These are phyloP conservation scores for Kryphioiulus occultus DNA, from an alignment of 2,888 invertebrate species.

Conservation along the genomic window DNA sequence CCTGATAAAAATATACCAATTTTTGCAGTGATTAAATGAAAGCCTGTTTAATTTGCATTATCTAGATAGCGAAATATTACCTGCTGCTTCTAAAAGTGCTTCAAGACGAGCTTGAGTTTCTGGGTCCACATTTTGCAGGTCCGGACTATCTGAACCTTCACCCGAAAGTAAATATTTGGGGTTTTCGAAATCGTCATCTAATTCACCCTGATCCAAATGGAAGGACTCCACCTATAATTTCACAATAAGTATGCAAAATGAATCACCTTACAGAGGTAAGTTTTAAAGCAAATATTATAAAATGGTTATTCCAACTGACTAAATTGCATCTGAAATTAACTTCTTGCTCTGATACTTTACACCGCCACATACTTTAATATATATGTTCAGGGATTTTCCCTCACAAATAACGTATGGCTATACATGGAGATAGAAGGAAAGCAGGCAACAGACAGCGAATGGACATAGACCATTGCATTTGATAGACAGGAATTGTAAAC, in stretches of 20 bases:
- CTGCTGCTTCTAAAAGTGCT: slow-evolving; percentile 92
- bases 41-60: not conserved
- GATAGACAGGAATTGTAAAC: too few species aligned
- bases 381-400: too few species aligned
- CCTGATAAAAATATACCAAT: slow-evolving; percentile 65
- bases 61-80: slow-evolving; percentile 60
- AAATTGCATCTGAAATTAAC: not conserved
- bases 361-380: too few species aligned
- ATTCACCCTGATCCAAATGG: slow-evolving; percentile 72
- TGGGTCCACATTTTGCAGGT: slow-evolving; percentile 66
- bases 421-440: too few species aligned
- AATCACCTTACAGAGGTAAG: not conserved
- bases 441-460: too few species aligned
- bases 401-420: too few species aligned
- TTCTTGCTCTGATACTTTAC: too few species aligned
- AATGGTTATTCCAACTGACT: not conserved
- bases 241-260: slow-evolving; percentile 41
- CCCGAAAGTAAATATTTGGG: slow-evolving; percentile 72
- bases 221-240: slow-evolving; percentile 74
- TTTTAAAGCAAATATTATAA: not conserved
- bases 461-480: too few species aligned
- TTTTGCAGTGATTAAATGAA: slow-evolving; percentile 29
- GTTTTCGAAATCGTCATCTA: slow-evolving; percentile 72
- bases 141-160: slow-evolving; percentile 63
- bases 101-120: slow-evolving; percentile 90